phyloP scores from a whole-genome alignment of 1,140 invertebrate genomes.

The Drosophila baimaii region DNA sequence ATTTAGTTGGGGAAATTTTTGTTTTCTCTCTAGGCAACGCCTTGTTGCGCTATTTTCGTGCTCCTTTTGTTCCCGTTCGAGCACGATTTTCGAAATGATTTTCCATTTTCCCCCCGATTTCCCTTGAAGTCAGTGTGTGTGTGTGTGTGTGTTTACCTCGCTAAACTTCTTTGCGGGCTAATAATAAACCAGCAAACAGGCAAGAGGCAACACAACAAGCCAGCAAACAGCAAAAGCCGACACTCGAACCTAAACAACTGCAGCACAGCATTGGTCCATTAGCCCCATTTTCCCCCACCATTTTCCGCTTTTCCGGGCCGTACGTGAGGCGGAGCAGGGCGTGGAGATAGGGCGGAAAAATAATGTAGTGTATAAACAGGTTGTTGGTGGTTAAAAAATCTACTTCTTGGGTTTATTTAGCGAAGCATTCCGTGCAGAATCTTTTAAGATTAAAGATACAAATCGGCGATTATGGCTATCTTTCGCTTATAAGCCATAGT shows the following conservation, averaged over 20 bases:
- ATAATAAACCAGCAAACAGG: slow-evolving; percentile 66
- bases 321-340: slow-evolving; percentile 36
- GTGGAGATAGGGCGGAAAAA: neutral
- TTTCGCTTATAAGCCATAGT: too few species aligned
- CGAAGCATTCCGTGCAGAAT: too few species aligned
- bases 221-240: slow-evolving; percentile 11
- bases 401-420: neutral
- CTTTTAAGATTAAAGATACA: too few species aligned
- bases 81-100: slow-evolving; percentile 73
- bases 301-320: slow-evolving; percentile 28
- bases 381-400: slow-evolving; percentile 13
- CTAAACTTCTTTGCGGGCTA: slow-evolving; percentile 77
- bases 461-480: too few species aligned
- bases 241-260: slow-evolving; percentile 40
- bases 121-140: slow-evolving; percentile 67
- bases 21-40: slow-evolving; percentile 29
- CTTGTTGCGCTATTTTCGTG: slow-evolving; percentile 73
- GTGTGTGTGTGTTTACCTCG: slow-evolving; percentile 72
- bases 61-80: slow-evolving; percentile 28
- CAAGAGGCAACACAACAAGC: slow-evolving; percentile 10
- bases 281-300: slow-evolving; percentile 57
- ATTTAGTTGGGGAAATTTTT: too few species aligned
- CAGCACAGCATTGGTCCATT: slow-evolving; percentile 74
- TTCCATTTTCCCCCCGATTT: slow-evolving; percentile 36
- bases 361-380: slow-evolving; percentile 19